Evolutionary conservation across 2,888 invertebrate species (phyloP), one percentile per base, ranked within the genome.

Genomic region (Idaea biselata): DNA sequence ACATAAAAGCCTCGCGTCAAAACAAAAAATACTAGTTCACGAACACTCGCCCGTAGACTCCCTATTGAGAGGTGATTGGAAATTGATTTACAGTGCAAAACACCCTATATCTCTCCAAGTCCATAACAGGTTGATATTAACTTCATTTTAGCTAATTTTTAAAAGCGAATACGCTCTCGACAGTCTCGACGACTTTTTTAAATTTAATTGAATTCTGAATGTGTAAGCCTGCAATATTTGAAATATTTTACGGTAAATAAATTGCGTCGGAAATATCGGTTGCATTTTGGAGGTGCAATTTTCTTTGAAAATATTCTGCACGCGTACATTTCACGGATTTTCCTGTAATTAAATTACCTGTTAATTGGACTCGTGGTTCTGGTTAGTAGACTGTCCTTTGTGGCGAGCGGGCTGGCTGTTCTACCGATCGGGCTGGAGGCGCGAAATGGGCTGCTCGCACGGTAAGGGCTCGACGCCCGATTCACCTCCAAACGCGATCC

Each of bases 351-450:
- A 44, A 44, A 44, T n/a, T 78, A 91, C 92, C 91, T 90, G 82
- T 91, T 91, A 80, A 91, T 90, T 75, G 94, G 94, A 70, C 94
- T 94, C 58, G 91, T 87, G 0, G 91, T 93, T 61, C 94, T 91
- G 68, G 94, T 93, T 72, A 93, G 82, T 68, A 92, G 91, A 71
- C 89, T 91, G 63, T 90, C 87, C 73, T 87, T 92, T 70, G 93
- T 93, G 61, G 92, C 83, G 66, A 94, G 87, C 6, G 94, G 94
- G 73, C 94, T 94, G 2, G 93, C 80, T 1, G 84, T 93, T 76
- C 86, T 93, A 73, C 78, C 93, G 78, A 87, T 81, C 3, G 83
- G 89, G 63, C 89, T 89, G 76, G 79, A 89, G 73, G 73, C 92
- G 79, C 79, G 89, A 78, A 73, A 90, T 53, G 90, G 90, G 68